Evolutionary conservation across 2,888 invertebrate species (phyloP).

Genomic region (Notodromas monacha): DNA sequence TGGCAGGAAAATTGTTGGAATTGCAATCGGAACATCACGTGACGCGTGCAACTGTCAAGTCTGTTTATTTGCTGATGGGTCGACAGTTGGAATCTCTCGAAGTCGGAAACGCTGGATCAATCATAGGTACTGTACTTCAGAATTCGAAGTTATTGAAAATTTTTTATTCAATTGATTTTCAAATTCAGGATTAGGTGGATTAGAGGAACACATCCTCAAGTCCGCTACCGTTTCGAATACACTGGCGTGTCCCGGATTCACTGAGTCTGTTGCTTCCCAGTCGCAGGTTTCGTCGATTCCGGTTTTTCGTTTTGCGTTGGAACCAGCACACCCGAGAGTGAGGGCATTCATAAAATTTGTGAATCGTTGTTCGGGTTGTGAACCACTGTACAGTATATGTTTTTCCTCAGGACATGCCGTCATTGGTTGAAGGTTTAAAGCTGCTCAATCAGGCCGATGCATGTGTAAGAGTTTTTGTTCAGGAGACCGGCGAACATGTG

Average conservation of each 20-base stretch:
- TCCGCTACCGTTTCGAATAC: conserved; percentile 59
- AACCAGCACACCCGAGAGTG: conserved; percentile 28
- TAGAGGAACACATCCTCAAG: conserved; percentile 51
- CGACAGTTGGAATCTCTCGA: conserved; percentile 58
- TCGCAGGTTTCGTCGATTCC: conserved; percentile 28
- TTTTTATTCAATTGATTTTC: conserved; percentile 7
- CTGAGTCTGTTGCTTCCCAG: conserved; percentile 31
- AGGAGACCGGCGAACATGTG: conserved; percentile 80
- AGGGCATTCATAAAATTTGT: not conserved
- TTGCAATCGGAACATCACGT: conserved; percentile 24
- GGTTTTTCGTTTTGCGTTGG: conserved; percentile 69
- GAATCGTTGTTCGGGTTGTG: not conserved
- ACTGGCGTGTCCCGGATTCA: conserved; percentile 50
- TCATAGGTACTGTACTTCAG: no score
- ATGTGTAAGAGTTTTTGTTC: conserved; percentile 48
- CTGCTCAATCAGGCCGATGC: conserved; percentile 75
- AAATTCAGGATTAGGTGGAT: conserved; percentile 35
- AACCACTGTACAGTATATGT: no score
- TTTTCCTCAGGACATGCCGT: conserved; percentile 33
- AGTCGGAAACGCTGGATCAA: no score
- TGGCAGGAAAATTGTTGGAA: no score
- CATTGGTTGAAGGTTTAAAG: conserved; percentile 28
- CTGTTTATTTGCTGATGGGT: conserved; percentile 69
- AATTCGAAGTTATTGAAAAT: no score
- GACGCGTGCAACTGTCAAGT: conserved; percentile 27